Evolutionary conservation across 1,140 invertebrate genomes (phyloP), one percentile per base, ranked within the genome.

Genomic region (Drosophila ambigua): DNA sequence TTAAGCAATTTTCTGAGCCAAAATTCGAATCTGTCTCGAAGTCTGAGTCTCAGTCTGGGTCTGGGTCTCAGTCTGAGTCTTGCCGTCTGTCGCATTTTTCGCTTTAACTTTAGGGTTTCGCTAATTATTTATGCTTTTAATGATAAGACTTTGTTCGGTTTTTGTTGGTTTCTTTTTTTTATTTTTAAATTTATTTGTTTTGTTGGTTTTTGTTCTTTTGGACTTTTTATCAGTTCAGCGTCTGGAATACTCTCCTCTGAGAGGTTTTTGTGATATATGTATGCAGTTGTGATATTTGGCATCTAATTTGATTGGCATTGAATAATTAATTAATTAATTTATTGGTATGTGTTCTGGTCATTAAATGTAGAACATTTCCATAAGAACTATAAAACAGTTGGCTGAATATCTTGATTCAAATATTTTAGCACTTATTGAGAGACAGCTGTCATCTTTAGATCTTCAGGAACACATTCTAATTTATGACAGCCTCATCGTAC

Each of bases 51-150:
- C 9, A 4, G 2, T 35, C 31, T 9, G 8, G 9, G 2, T 35
- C 31, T 9, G 8, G 9, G 8, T 35, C 31, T 35, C 31, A 35
- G 31, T 9, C 11, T 13, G 8, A 9, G 8, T 31, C 8, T 9
- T 24, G 23, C 23, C 23, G 23, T 28, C 26, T 6, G 15, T 45
- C 39, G 49, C 26, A n/a, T 54, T 64, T 73, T 53, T 58, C 60
- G 41, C 26, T 65, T 24, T 28, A 61, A 62, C 60, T 75, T 60
- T 48, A 76, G 74, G 68, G 45, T 41, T 64, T 48, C 35, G 67
- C 77, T 85, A 85, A 85, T 82, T 85, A 85, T 87, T 85, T 81
- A 85, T 87, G 78, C 61, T 72, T 73, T 85, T 87, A 71, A 85
- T 87, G 82, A 85, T 87, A 87, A 81, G 48, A 74, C 73, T 78